Evolutionary conservation across 2,113 vertebrate species (phyloP).

Genomic region (Rhodinocichla rosea): DNA sequence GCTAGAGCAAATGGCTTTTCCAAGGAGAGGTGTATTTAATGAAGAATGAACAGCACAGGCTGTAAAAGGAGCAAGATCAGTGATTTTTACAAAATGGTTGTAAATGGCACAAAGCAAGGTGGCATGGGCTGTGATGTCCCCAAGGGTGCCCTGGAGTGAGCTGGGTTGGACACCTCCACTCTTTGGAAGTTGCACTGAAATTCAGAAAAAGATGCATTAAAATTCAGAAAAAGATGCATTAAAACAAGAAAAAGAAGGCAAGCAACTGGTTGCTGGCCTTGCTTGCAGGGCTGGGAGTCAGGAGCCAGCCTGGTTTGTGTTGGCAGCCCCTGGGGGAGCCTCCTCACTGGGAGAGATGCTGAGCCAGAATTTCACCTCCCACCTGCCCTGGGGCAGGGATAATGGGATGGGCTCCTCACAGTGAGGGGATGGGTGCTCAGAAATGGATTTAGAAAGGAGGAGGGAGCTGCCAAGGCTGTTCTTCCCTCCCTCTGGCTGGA

Average conservation of each 20-base stretch:
- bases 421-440: accelerated
- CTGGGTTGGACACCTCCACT: background rate
- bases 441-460: background rate
- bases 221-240: background rate
- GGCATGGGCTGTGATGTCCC: accelerated
- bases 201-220: background rate
- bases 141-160: background rate
- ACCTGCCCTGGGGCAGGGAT: background rate
- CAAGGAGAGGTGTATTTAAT: slow-evolving; percentile 44
- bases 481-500: background rate
- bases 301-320: background rate
- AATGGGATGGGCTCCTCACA: background rate
- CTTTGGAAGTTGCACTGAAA: background rate
- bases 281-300: background rate
- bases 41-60: background rate
- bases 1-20: slow-evolving; percentile 12
- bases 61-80: background rate
- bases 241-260: background rate
- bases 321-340: accelerated
- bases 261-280: background rate
- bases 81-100: background rate
- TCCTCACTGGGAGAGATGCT: accelerated
- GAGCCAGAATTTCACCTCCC: background rate
- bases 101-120: background rate
- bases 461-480: background rate